Percentiles rank a stretch among this genome's conserved stretches.
phyloP scores from a whole-genome alignment of 2,797 vertebrate species.

The Characodon lateralis region DNA sequence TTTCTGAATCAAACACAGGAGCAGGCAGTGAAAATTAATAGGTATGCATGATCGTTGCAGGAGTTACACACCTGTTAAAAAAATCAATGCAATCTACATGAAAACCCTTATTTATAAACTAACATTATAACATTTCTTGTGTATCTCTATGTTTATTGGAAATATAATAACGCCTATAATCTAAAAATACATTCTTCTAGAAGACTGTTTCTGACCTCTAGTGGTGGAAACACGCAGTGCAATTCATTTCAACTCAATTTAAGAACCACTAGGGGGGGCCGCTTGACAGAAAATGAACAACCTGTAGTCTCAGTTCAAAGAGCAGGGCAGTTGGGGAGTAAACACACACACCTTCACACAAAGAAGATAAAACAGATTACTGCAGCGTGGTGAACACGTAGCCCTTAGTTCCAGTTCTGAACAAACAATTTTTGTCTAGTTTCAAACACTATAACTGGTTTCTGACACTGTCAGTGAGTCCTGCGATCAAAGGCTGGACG shows the following conservation, averaged over 20 bases:
- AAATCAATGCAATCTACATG: neutral
- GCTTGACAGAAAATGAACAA: slow-evolving; percentile 21
- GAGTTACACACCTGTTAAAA: neutral
- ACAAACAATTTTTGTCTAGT: slow-evolving; percentile 8
- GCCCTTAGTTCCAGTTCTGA: neutral
- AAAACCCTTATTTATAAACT: neutral
- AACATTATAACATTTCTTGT: neutral
- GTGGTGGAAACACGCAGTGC: slow-evolving; percentile 43
- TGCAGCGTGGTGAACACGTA: neutral
- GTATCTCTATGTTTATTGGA: neutral
- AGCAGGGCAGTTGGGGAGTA: neutral
- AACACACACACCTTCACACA: slow-evolving; percentile 11
- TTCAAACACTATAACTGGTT: neutral
- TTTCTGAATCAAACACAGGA: neutral
- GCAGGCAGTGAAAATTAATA: neutral
- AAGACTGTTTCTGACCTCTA: slow-evolving; percentile 44
- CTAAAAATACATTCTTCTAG: neutral
- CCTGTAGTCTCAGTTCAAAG: slow-evolving; percentile 12
- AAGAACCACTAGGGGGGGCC: slow-evolving; percentile 54
- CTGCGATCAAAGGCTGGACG: slow-evolving; percentile 46
- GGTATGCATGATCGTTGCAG: neutral
- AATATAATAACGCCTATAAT: neutral
- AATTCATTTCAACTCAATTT: neutral
- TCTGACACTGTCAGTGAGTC: slow-evolving; percentile 54
- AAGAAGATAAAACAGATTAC: slow-evolving; percentile 6